Evolutionary conservation across 2,888 invertebrate species (phyloP), one percentile per base, ranked within the genome.

Genomic region (Drosophila kambysellisi): DNA sequence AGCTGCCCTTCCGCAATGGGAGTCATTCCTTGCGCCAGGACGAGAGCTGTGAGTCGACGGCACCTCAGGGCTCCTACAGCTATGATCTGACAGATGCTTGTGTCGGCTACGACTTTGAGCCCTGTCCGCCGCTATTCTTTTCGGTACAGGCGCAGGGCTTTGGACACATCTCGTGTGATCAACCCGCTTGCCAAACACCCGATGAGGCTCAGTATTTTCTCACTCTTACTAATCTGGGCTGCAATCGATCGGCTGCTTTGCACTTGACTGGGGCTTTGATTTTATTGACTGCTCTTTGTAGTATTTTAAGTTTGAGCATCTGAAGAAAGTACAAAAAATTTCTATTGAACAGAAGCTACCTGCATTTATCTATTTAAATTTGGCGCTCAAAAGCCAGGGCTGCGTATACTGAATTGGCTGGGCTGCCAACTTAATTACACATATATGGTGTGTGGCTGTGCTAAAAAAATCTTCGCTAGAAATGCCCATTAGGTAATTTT

Each of bases 101-200:
- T 82, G 91, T 91, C 4, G 95, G 93, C 33, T 93, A 94, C 71
- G 92, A 92, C 58, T 93, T 92, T 1, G 95, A 96, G 61, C 91
- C 94, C 0, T 97, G 97, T 83, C 94, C 95, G 0, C 95, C 96
- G 5, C 92, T 96, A n/a, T 96, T 95, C 91, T 84, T 97, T 46
- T 96, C 96, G 0, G 95, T 97, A 6, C 94, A 94, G 86, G 88
- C 93, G 6, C 89, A 90, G 63, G 66, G 81, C 0, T 92, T 90
- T 60, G 85, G 86, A 0, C 74, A 82, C 12, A 92, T 90, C 17
- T 75, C 81, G 43, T 96, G 96, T 83, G 94, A 93, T 94, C 95
- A 95, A 82, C 73, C 87, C 15, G 93, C 92, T 4, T 97, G 97
- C 92, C 94, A 95, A 82, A 96, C 95, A 86, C 96, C 96, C 0